Evolutionary conservation across 2,797 vertebrate genomes (phyloP), one percentile per base, ranked within the genome.

Genomic region (Muscicapa striata): DNA sequence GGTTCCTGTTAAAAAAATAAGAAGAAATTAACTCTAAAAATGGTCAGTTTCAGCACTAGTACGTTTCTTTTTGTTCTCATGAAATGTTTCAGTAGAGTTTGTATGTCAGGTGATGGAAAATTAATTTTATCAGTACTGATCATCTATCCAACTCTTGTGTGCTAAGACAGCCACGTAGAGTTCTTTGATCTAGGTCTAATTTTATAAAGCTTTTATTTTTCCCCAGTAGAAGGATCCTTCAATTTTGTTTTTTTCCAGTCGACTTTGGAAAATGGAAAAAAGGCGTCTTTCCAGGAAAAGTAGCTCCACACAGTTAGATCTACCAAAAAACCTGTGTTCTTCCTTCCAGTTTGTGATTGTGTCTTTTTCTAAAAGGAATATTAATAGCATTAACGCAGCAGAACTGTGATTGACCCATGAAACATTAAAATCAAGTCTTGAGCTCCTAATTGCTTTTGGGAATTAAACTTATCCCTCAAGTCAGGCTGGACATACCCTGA

Each of bases 1-100:
- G 57, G 82, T 79, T 93, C 96, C 98, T 98, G 96, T 96, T 96
- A 92, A 97, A 97, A 95, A 94, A 95, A 97, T 74, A 97, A 91
- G 82, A 94, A 24, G 46, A 94, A 59, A 95, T 94, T 96, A 95
- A 89, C 45, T 84, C 93, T 26, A 89, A 10, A 93, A 59, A 32
- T 3, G 52, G 49, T n/a, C 59, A 24, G 9, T 34, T 52, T 69
- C 18, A 62, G 34, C 66, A 57, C 15, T 38, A 51, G 40, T 43
- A 4, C 8, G 51, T 38, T 68, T 66, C n/a, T 84, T 79, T 43
- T 46, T 49, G 43, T 78, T 91, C 27, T 72, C 36, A 27, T 34
- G 7, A 77, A 89, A 22, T 0, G 0, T 58, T 77, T 88, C 66
- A 36, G 15, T 34, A n/a, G 9, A 48, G 51, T 23, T 59, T 46